Conservation (phyloP, 2,113 vertebrate species). For the Cynopterus brachyotis region DNA sequence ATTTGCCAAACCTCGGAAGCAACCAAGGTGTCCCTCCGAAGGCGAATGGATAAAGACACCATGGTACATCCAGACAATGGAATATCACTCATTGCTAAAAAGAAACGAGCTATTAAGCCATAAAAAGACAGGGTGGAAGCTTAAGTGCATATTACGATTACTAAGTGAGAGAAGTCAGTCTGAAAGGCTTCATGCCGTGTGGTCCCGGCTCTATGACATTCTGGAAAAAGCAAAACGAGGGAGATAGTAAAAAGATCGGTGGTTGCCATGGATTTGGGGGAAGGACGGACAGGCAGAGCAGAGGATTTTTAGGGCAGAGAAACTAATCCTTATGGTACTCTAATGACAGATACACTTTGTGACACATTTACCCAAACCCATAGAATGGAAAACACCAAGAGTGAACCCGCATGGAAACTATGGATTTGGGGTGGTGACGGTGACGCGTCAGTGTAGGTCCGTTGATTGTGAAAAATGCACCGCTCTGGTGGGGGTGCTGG, state of each 20-base stretch:
- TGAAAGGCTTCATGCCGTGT: background rate
- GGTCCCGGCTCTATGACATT: background rate
- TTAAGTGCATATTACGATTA: background rate
- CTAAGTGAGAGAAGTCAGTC: background rate
- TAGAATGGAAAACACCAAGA: no score
- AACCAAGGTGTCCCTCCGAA: background rate
- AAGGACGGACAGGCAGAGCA: background rate
- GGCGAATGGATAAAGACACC: background rate
- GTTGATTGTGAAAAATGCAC: background rate
- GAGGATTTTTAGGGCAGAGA: background rate
- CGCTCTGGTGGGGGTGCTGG: background rate
- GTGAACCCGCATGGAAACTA: background rate
- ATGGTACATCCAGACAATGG: background rate
- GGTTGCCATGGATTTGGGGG: background rate
- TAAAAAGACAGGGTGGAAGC: background rate
- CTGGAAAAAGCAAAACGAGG: background rate
- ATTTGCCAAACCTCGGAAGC: background rate
- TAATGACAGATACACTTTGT: background rate
- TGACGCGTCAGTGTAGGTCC: background rate
- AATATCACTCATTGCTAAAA: background rate
- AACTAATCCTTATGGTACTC: no score
- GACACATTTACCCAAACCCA: background rate
- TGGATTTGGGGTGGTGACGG: background rate
- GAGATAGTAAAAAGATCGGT: background rate
- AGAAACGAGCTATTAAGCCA: background rate